phyloP scores from a whole-genome alignment of 2,797 vertebrate species.

The Cheirogaleus major region DNA sequence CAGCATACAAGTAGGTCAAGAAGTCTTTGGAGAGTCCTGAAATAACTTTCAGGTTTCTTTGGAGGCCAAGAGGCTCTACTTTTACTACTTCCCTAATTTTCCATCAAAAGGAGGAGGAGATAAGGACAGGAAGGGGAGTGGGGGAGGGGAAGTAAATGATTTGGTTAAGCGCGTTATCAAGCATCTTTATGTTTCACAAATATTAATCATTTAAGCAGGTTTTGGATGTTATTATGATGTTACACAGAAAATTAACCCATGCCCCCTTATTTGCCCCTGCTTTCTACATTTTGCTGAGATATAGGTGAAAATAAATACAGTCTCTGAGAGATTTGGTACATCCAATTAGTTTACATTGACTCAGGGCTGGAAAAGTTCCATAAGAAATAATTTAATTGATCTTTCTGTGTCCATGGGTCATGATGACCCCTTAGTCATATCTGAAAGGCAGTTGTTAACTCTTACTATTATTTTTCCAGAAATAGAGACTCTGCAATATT shows the following conservation, averaged over 20 bases:
- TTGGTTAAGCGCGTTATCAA: background rate
- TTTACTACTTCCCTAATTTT: slow-evolving; percentile 53
- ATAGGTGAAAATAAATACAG: background rate
- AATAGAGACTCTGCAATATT: background rate
- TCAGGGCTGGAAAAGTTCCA: background rate
- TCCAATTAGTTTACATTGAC: background rate
- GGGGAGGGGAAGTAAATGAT: background rate
- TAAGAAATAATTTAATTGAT: background rate
- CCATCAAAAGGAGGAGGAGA: background rate
- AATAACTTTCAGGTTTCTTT: slow-evolving; percentile 73
- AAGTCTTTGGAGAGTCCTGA: slow-evolving; percentile 74
- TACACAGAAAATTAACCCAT: background rate
- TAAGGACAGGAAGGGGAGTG: background rate
- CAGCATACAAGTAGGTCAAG: slow-evolving; percentile 68
- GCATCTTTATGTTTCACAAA: background rate
- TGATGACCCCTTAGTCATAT: background rate
- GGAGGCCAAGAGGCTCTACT: slow-evolving; percentile 61
- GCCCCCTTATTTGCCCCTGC: background rate
- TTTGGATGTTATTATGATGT: background rate
- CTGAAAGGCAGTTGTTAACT: background rate
- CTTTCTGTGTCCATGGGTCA: background rate
- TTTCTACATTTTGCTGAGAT: background rate
- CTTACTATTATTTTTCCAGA: background rate
- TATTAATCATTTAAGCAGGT: background rate
- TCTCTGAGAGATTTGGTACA: background rate